Percentiles rank a stretch among this genome's conserved stretches.
Conservation (phyloP, 2,888 invertebrate genomes). For the Philereme transversata region DNA sequence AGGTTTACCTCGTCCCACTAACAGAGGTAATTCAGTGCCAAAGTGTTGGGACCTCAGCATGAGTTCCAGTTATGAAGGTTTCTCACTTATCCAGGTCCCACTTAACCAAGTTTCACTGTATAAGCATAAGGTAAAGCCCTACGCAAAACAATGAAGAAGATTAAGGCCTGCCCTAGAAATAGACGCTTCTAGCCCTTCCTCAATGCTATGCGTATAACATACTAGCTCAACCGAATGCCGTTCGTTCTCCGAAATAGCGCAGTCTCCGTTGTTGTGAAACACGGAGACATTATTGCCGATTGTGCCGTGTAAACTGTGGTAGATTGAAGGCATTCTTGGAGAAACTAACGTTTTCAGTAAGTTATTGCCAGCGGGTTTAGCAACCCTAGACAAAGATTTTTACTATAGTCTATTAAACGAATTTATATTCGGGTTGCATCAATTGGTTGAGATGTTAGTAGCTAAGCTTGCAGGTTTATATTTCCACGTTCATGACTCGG, state of each 20-base stretch:
- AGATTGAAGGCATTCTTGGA: constrained; percentile 21
- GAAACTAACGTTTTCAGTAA: not conserved
- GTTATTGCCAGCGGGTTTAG: not conserved
- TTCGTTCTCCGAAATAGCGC: constrained; percentile 56
- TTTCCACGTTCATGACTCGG: no score
- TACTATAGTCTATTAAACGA: no score
- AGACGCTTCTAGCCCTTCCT: constrained; percentile 22
- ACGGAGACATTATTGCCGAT: constrained; percentile 59
- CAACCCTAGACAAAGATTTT: no score
- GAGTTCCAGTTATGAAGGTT: no score
- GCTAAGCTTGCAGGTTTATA: no score
- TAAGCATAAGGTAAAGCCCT: not conserved
- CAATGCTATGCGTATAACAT: constrained; percentile 25
- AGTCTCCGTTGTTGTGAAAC: constrained; percentile 67
- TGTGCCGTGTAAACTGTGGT: constrained; percentile 54
- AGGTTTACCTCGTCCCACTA: no score
- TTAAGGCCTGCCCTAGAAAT: constrained; percentile 16
- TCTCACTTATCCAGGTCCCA: no score
- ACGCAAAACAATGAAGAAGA: constrained; percentile 13
- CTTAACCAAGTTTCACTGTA: no score
- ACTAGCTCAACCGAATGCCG: constrained; percentile 21
- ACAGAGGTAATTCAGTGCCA: no score
- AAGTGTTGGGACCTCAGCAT: no score
- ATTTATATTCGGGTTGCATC: no score
- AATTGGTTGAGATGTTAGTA: no score